Base-by-base conservation (phyloP, 2,113 vertebrate species). In the Odobenus rosmarus region DNA sequence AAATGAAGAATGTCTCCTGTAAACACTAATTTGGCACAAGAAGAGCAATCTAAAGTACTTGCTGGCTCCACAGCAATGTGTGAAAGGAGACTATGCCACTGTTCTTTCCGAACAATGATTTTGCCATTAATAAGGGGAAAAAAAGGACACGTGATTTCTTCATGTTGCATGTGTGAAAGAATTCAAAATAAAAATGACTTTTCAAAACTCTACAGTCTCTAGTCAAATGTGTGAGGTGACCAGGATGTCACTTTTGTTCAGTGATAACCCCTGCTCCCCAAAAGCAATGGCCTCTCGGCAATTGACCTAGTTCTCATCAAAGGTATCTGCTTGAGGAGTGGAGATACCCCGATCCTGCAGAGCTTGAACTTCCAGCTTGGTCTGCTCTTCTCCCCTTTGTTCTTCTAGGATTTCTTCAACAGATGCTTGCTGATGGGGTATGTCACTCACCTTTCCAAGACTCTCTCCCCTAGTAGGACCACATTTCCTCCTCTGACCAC, bases 331-430 rank as follows among this genome's bases (percentile, higher is more conserved):
- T 95, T 99, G 99, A 0, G 99, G 99, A 11, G 99, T 98, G 0
- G 99, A 99, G 26, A 99, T 99, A 16, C 99, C 99, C 46, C 99
- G 96, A 53, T 99, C 99, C 98, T 99, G 99, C 83, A 99, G 99
- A 0, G 99, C 99, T 98, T 99, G 99, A 76, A 99, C 99, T 95
- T 99, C 99, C 61, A 99, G 98, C 98, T 99, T 99, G 93, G 99
- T 98, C 98, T 99, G 99, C 97, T 99, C 99, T 95, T 99, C 99
- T 90, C 99, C 98, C 0, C 99, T 98, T 92, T 99, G 99, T 86
- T 99, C 99, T 98, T 99, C 99, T 95, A 99, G 99, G 91, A 99
- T 99, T 98, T 99, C 99, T 96, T 99, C 99, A 33, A 99, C 99
- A 42, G 99, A 99, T 16, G 99, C 99, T 97, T 99, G 99, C 98